phyloP scores from a whole-genome alignment of 1,140 invertebrate genomes.

The Formica selysi region DNA sequence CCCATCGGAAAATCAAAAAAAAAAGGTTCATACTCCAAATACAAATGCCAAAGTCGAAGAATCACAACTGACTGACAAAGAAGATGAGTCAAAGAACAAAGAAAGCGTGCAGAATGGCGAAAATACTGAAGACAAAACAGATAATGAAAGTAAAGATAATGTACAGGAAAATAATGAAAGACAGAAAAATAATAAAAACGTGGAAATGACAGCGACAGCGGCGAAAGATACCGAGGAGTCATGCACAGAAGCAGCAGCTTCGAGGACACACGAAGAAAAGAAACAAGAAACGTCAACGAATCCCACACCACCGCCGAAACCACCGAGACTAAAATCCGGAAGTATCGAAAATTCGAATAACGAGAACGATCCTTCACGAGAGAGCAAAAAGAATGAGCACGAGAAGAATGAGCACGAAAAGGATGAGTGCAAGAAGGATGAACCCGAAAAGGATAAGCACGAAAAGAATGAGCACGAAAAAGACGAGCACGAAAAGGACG shows the following conservation, averaged over 20 bases:
- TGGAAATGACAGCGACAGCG: background rate
- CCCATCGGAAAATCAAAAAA: background rate
- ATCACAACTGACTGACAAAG: background rate
- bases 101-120: background rate
- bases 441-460: background rate
- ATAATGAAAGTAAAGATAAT: background rate
- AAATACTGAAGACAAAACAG: slow-evolving; percentile 20
- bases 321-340: slow-evolving; percentile 75
- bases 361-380: slow-evolving; percentile 21
- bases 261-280: slow-evolving; percentile 2
- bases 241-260: background rate
- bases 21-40: background rate
- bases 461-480: background rate
- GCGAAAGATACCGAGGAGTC: slow-evolving; percentile 30
- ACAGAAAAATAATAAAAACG: background rate
- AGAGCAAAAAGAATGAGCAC: slow-evolving; percentile 21
- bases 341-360: slow-evolving; percentile 44
- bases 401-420: background rate
- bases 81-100: background rate
- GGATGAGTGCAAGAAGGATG: no score
- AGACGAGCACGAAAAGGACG: background rate
- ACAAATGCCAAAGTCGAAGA: background rate
- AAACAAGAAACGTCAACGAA: slow-evolving; percentile 3
- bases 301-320: slow-evolving; percentile 75
- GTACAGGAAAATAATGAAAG: slow-evolving; percentile 5